A percentile compares a stretch with the other conserved stretches of the same genome.
Conservation (phyloP, 2,113 vertebrate species). For the Callopanchax toddi region DNA sequence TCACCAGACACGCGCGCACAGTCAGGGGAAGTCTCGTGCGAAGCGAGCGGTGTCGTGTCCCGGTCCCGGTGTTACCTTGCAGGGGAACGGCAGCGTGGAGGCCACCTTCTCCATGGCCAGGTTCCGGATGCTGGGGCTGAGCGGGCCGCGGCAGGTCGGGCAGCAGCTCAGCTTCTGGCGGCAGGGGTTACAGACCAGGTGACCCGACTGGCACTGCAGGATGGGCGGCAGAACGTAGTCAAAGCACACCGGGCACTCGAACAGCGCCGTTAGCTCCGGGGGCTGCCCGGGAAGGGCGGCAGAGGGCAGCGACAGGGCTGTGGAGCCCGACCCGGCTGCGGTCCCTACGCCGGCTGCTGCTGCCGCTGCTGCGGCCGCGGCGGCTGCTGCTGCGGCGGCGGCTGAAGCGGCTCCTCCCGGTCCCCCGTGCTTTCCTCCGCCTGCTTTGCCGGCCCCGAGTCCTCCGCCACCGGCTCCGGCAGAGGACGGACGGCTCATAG, state of each 20-base stretch:
- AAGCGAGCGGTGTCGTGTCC: background rate
- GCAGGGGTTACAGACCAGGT: slow-evolving; percentile 82
- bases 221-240: slow-evolving; percentile 84
- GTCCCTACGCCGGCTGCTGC: slow-evolving; percentile 46
- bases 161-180: slow-evolving; percentile 84
- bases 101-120: slow-evolving; percentile 85
- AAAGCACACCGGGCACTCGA: slow-evolving; percentile 83
- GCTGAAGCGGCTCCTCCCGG: slow-evolving; percentile 52
- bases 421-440: slow-evolving; percentile 75
- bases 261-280: slow-evolving; percentile 79
- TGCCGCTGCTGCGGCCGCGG: slow-evolving; percentile 20
- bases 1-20: background rate
- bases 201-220: slow-evolving; percentile 82
- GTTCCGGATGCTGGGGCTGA: slow-evolving; percentile 82
- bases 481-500: slow-evolving; percentile 81
- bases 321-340: slow-evolving; percentile 64
- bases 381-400: slow-evolving; percentile 43
- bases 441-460: slow-evolving; percentile 73
- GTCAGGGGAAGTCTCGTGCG: slow-evolving; percentile 12
- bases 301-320: slow-evolving; percentile 44
- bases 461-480: slow-evolving; percentile 76
- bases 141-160: slow-evolving; percentile 81
- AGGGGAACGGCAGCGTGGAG: slow-evolving; percentile 81
- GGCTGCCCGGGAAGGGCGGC: slow-evolving; percentile 63
- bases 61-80: slow-evolving; percentile 72